Evolutionary conservation across 30 jellyfish, hydroid and myxozoan species (phyloP), one percentile per base, ranked within the genome.

Genomic region (Morbakka virulenta): DNA sequence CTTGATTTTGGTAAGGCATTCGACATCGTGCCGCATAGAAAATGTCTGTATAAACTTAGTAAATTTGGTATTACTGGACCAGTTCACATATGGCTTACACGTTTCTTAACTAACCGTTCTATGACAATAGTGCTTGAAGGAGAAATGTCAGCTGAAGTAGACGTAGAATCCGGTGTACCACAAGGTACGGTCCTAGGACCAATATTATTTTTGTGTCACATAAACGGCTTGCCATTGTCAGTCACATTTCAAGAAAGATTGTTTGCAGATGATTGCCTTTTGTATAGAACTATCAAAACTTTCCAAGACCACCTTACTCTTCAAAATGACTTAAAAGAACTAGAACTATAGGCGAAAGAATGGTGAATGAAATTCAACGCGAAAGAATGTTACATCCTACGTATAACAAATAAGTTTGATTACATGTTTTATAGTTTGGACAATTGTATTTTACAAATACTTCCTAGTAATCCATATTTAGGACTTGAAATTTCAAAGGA

Each of bases 11-110:
- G 14, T 2, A 64, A 64, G 20, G 76, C 76, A 4, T 64, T 64
- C 28, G 83, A 71, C 41, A 71, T 49, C 3, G 75, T 47, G 14
- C 83, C 83, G 50, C 83, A 72, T 51, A 25, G 50, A 3, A 72
- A 50, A 51, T 72, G 47, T 22, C 34, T 72, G n/a, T 21, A 17
- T 22, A 47, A 72, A 35, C 24, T 72, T 17, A 26, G 50, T 24
- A 22, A 12, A 24, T 36, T 36, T 48, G 74, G 52, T 25, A 72
- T 72, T 31, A 33, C 22, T 25, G 77, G 77, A n/a, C 57, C 28
- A 65, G 31, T 65, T 2, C 52, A 65, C 20, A 4, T 6, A 36
- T 65, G 77, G 61, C 28, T 65, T n/a, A n/a, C n/a, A n/a, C n/a
- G n/a, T n/a, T n/a, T n/a, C n/a, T n/a, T n/a, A n/a, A n/a, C n/a